Percentiles rank a stretch among this genome's conserved stretches.
Evolutionary conservation across 2,797 vertebrate genomes (phyloP).

Genomic region (Enteromius viviparus): DNA sequence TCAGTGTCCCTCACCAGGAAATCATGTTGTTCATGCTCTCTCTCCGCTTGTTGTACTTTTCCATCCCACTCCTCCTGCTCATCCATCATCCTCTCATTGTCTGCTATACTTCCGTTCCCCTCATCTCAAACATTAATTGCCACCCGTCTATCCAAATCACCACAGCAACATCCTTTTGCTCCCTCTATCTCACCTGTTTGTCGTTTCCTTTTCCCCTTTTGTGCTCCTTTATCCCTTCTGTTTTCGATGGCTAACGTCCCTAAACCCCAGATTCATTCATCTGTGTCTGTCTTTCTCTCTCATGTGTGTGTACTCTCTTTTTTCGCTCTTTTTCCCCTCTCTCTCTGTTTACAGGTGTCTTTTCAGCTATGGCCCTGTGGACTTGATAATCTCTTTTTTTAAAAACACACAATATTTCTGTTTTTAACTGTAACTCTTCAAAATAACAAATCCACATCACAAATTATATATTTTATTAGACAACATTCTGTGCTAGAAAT

Average conservation of each 20-base stretch:
- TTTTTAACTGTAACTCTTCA: not conserved
- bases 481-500: not conserved
- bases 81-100: constrained; percentile 74
- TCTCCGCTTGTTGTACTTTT: constrained; percentile 46
- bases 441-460: not conserved
- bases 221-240: constrained; percentile 2
- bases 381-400: not conserved
- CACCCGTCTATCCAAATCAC: constrained; percentile 65
- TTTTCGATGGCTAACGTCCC: constrained; percentile 43
- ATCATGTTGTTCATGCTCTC: constrained; percentile 15
- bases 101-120: constrained; percentile 66
- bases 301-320: not conserved
- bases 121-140: constrained; percentile 72
- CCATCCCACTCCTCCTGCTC: constrained; percentile 59
- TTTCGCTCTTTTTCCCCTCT: not conserved
- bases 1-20: constrained; percentile 31
- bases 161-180: constrained; percentile 53
- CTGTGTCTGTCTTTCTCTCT: constrained; percentile 45
- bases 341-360: not conserved
- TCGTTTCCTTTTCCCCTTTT: constrained; percentile 35
- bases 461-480: not conserved
- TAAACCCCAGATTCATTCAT: constrained; percentile 49
- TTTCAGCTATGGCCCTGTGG: not conserved
- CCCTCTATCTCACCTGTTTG: constrained; percentile 50
- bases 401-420: not conserved